phyloP scores from a whole-genome alignment of 1,140 invertebrate species.

The Anthonomus grandis region DNA sequence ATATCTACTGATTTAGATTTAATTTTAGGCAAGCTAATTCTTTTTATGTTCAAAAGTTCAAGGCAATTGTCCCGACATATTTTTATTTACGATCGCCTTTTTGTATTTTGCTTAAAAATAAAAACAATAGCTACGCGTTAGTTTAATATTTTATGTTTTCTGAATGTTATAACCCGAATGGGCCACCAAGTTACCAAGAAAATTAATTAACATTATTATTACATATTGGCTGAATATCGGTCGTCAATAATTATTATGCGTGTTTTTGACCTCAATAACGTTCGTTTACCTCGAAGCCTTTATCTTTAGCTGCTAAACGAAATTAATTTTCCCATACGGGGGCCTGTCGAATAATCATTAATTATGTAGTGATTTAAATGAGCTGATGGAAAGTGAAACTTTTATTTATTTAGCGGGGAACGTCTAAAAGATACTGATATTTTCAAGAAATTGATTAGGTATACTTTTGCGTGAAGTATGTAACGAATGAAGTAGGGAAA shows the following conservation, averaged over 20 bases:
- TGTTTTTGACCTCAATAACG: conserved; percentile 14
- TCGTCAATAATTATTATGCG: neutral
- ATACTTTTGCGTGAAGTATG: neutral
- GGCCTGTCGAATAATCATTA: neutral
- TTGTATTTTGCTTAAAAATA: neutral
- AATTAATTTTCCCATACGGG: neutral
- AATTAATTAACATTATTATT: neutral
- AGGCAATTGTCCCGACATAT: no score
- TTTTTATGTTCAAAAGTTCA: no score
- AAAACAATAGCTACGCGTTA: neutral
- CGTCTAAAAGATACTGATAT: neutral
- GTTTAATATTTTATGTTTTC: neutral
- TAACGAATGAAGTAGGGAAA: no score
- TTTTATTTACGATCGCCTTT: neutral
- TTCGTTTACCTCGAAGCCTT: conserved; percentile 14
- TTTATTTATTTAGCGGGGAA: neutral
- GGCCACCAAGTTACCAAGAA: neutral
- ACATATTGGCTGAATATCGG: neutral
- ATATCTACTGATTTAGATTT: no score
- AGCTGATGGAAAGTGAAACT: neutral
- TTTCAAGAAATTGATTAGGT: neutral
- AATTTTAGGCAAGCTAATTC: no score
- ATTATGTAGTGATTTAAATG: neutral
- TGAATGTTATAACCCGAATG: neutral
- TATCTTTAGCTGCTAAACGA: conserved; percentile 5